Conservation (phyloP, 1,140 invertebrate genomes). For the Hestina assimilis region DNA sequence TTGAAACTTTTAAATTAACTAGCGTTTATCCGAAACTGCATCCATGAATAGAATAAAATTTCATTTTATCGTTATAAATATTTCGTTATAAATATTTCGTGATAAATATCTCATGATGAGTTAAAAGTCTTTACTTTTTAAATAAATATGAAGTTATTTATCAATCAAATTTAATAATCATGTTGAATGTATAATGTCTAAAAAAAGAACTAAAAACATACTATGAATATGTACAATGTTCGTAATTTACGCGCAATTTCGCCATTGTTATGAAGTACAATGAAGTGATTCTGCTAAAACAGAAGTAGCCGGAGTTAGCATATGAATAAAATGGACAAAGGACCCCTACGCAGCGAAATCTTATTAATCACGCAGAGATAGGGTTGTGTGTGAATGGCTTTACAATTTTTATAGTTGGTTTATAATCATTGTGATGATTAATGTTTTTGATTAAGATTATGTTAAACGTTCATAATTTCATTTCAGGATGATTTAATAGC, state of each 20-base stretch:
- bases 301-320: conserved; percentile 57
- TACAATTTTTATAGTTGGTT: conserved; percentile 9
- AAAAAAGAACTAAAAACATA: not conserved
- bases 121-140: too few species aligned
- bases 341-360: conserved; percentile 50
- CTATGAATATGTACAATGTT: not conserved
- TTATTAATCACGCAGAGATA: conserved; percentile 51
- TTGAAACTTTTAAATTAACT: too few species aligned
- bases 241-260: conserved; percentile 39
- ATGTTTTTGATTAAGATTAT: too few species aligned
- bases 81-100: too few species aligned
- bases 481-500: too few species aligned
- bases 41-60: too few species aligned
- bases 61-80: too few species aligned
- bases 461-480: not conserved
- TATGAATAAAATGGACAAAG: conserved; percentile 73
- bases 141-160: too few species aligned
- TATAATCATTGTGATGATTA: too few species aligned
- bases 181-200: not conserved
- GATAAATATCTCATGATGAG: too few species aligned
- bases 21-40: too few species aligned
- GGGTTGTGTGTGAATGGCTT: conserved; percentile 28
- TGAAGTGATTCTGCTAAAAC: conserved; percentile 45
- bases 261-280: conserved; percentile 58
- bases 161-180: not conserved